Evolutionary conservation across 2,888 invertebrate species (phyloP), one percentile per base, ranked within the genome.

Genomic region (Eristalinus sepulchralis): DNA sequence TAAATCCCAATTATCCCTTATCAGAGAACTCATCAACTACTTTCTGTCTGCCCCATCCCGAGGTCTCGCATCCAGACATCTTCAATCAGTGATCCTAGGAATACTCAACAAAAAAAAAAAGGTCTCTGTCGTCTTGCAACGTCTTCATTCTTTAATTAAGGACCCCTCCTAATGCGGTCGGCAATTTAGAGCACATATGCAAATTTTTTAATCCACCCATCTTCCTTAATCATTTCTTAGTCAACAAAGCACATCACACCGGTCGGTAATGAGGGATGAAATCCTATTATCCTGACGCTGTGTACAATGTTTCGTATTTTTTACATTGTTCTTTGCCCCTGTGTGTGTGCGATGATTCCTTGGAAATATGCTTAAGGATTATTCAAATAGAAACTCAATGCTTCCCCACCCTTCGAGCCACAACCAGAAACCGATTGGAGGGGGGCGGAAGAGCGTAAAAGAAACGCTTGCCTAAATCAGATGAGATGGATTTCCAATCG

Each of bases 1-100:
- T 34, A 59, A 68, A 36, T 36, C 34, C 57, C 57, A 70, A 70
- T 70, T 70, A 70, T 59, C 68, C 68, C 34, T 57, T 31, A 24
- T 68, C 68, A 55, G 34, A 34, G 24, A 22, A 34, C 22, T 22
- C 27, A 10, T 20, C 47, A 5, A 6, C 34, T 20, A 13, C 27
- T 31, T 20, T 11, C 53, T 53, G 31, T n/a, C 60, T n/a, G 39
- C n/a, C n/a, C 47, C n/a, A 6, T 8, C n/a, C 47, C 17, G 1
- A 47, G 47, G 1, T 0, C 0, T 5, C 27, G 2, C 27, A 2
- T 27, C 5, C 27, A 62, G 9, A 62, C 20, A 11, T 22, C 27
- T 34, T 20, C 34, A 20, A 10, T 62, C 20, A 20, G 20, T 33
- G 5, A 6, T 39, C 17, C 47, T 8, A 17, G 17, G 17, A 47